Evolutionary conservation across 2,113 vertebrate species (phyloP).

Genomic region (Archocentrus centrarchus): DNA sequence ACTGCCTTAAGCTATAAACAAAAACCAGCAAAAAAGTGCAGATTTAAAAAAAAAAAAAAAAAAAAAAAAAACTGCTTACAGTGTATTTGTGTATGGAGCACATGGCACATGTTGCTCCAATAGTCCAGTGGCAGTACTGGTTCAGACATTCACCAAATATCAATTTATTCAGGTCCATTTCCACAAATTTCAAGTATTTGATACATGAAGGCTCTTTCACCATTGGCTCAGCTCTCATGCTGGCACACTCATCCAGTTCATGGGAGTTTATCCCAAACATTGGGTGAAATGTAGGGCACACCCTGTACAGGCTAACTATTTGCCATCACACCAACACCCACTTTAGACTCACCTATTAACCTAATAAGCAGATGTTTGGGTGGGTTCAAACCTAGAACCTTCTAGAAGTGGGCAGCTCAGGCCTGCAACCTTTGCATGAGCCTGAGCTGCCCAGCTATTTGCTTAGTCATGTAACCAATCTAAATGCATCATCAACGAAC

Average conservation of each 20-base stretch:
- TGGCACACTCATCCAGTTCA: not conserved
- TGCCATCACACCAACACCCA: not conserved
- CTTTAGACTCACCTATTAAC: not conserved
- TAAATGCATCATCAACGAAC: not conserved
- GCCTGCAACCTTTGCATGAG: too few relatives aligned
- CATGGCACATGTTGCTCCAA: not conserved
- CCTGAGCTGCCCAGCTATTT: not conserved
- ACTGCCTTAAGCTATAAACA: not conserved
- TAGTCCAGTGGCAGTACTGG: not conserved
- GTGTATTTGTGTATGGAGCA: not conserved
- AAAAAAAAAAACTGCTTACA: not conserved
- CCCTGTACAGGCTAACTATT: too few relatives aligned
- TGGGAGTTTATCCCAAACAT: not conserved
- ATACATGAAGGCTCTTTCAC: not conserved
- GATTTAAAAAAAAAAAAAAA: not conserved
- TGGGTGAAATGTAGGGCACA: not conserved
- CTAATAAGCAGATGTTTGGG: not conserved
- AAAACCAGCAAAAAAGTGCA: not conserved
- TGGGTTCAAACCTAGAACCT: not conserved
- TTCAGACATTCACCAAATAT: not conserved
- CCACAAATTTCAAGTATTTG: conserved; percentile 3
- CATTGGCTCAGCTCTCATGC: not conserved
- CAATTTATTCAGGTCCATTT: conserved; percentile 2
- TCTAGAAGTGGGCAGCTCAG: not conserved
- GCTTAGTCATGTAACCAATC: not conserved